Evolutionary conservation across 2,888 invertebrate genomes (phyloP), one percentile per base, ranked within the genome.

Genomic region (Thereva nobilitata): DNA sequence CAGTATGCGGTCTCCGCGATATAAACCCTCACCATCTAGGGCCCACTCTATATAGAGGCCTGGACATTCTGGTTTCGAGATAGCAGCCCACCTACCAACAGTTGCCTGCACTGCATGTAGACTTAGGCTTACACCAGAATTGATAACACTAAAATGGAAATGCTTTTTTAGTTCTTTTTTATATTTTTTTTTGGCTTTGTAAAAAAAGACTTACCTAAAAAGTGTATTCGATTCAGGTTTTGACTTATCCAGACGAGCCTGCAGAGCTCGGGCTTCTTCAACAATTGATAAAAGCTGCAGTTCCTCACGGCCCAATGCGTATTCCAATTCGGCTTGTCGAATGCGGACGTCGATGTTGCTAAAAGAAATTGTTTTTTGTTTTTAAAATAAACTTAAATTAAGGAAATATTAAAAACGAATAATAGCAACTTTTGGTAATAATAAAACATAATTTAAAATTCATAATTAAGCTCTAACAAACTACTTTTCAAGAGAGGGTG

Each of bases 291-390:
- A 82, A 75, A 94, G 84, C 80, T 93, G 93, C 71, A 94, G 82
- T 81, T 95, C 95, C 80, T 95, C 94, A 53, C 93, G 85, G 0
- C 94, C 94, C 72, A 93, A 82, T 77, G 93, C 89, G 79, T 93
- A 94, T 77, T 94, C 94, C 73, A 94, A 82, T 80, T 95, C 95
- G 0, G 95, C 95, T 77, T 94, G 93, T 75, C 93, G 90, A 77
- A 95, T 94, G 72, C 93, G 85, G 54, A 90, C 89, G 80, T 95
- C 94, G 68, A 94, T 94, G 79, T 93, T 93, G 75, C 93, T 93
- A 80, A 2, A 80, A 79, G 72, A 65, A 8, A 8, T 3, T 41
- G n/a, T n/a, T n/a, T n/a, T n/a, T n/a, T 3, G 6, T 41, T 41
- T 41, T 41, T 41, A 41, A 41, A 41, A 9, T 37, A 59, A 10